Evolutionary conservation across 2,113 vertebrate species (phyloP).

Genomic region (Siniperca chuatsi): DNA sequence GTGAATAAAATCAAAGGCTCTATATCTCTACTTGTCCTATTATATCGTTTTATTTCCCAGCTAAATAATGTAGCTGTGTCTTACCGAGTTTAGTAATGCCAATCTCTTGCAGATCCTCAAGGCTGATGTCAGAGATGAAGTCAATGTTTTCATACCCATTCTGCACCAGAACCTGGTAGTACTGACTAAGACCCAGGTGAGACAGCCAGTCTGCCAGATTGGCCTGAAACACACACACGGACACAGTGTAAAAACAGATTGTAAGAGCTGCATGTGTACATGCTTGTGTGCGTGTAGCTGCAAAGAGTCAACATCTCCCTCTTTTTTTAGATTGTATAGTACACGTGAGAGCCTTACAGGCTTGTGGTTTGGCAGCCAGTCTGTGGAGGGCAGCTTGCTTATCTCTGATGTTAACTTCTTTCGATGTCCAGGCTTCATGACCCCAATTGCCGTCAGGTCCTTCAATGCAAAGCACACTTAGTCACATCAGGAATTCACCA

Average conservation of each 20-base stretch:
- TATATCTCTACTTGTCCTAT: neutral
- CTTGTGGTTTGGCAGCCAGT: slow-evolving; percentile 95
- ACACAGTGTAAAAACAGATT: slow-evolving; percentile 9
- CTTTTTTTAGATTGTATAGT: neutral
- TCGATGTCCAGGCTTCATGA: slow-evolving; percentile 97
- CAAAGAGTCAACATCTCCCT: slow-evolving; percentile 6
- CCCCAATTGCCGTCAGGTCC: slow-evolving; percentile 97
- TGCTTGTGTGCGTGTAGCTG: slow-evolving; percentile 4
- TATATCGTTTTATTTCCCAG: neutral
- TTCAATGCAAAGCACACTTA: slow-evolving; percentile 75
- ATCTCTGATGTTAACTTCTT: slow-evolving; percentile 97
- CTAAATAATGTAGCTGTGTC: neutral
- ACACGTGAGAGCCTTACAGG: slow-evolving; percentile 87
- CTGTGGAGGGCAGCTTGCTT: slow-evolving; percentile 89
- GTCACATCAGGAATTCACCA: slow-evolving; percentile 22
- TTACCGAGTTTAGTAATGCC: slow-evolving; percentile 90
- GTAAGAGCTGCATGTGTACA: neutral
- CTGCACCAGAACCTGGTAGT: slow-evolving; percentile 96
- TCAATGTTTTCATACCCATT: slow-evolving; percentile 98
- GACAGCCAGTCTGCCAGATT: slow-evolving; percentile 96
- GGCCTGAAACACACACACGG: slow-evolving; percentile 81
- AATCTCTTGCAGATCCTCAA: slow-evolving; percentile 97
- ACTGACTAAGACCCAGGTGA: slow-evolving; percentile 95
- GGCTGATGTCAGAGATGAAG: slow-evolving; percentile 97
- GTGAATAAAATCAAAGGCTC: neutral